Evolutionary conservation across 2,888 invertebrate species (phyloP).

Genomic region (Erannis defoliaria): DNA sequence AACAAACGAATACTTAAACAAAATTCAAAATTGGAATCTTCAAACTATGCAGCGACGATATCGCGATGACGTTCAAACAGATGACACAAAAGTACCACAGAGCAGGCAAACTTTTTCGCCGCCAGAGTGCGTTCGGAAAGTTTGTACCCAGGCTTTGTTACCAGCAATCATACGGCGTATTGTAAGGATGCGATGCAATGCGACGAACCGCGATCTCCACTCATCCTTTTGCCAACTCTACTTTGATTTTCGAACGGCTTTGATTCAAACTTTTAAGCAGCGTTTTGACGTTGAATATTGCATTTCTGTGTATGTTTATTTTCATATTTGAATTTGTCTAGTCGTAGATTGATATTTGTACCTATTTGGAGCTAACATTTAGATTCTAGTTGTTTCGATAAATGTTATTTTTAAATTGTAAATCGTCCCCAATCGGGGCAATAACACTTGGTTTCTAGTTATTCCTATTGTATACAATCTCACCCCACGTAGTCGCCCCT

Average conservation of each 20-base stretch:
- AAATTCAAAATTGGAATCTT: slow-evolving; percentile 35
- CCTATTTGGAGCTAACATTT: slow-evolving; percentile 16
- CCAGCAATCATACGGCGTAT: slow-evolving; percentile 80
- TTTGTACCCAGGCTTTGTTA: slow-evolving; percentile 74
- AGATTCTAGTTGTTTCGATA: slow-evolving; percentile 50
- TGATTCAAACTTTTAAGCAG: slow-evolving; percentile 84
- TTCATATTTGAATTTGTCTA: slow-evolving; percentile 72
- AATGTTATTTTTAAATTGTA: slow-evolving; percentile 67
- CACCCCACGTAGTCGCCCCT: slow-evolving; percentile 80
- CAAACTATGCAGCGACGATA: slow-evolving; percentile 39
- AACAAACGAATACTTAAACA: slow-evolving; percentile 1
- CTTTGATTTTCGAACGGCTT: slow-evolving; percentile 82
- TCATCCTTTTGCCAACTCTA: slow-evolving; percentile 78
- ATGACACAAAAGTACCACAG: slow-evolving; percentile 59
- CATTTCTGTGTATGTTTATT: slow-evolving; percentile 78
- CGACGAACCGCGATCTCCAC: slow-evolving; percentile 62
- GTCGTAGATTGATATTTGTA: slow-evolving; percentile 48
- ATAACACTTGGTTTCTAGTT: slow-evolving; percentile 83
- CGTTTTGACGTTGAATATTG: slow-evolving; percentile 81
- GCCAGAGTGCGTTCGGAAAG: slow-evolving; percentile 66
- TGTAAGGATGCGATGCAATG: slow-evolving; percentile 83
- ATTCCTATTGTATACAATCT: slow-evolving; percentile 75
- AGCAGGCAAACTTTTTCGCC: slow-evolving; percentile 75
- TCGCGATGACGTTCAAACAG: slow-evolving; percentile 51
- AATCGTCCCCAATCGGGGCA: slow-evolving; percentile 72